Percentiles rank a stretch among this genome's conserved stretches.
Conservation (phyloP, 2,888 invertebrate species). For the Myathropa florea region DNA sequence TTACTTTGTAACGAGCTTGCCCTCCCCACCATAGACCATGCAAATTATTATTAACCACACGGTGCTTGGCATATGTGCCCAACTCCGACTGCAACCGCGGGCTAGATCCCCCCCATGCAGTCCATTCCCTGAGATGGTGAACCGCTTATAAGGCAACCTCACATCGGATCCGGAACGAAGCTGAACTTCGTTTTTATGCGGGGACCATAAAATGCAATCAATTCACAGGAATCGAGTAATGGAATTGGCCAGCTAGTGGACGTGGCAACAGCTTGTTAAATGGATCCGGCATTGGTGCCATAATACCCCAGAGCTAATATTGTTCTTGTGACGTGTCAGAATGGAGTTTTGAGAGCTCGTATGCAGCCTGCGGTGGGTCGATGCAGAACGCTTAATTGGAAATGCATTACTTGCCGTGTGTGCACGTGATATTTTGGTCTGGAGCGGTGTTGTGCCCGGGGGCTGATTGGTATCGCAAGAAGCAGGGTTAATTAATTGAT, state of each 20-base stretch:
- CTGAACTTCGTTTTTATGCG: constrained; percentile 23
- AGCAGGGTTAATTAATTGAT: constrained; percentile 12
- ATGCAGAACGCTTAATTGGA: constrained; percentile 13
- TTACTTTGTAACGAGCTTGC: neutral
- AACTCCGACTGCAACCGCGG: neutral
- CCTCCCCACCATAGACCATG: constrained; percentile 26
- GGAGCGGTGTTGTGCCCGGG: neutral
- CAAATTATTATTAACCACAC: constrained; percentile 49
- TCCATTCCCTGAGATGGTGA: neutral
- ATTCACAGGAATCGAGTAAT: constrained; percentile 38
- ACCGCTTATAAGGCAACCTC: neutral
- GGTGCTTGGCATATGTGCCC: constrained; percentile 6
- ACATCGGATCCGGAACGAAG: neutral
- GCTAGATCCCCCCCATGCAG: too few relatives aligned
- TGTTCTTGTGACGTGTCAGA: constrained; percentile 23
- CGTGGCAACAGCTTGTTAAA: constrained; percentile 48
- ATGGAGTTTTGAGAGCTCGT: neutral
- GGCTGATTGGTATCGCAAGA: neutral
- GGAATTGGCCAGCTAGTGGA: constrained; percentile 8
- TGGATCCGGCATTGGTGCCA: constrained; percentile 1
- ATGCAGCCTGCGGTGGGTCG: neutral
- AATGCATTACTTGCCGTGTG: constrained; percentile 15
- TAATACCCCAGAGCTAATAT: neutral
- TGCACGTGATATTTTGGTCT: neutral
- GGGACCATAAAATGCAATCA: constrained; percentile 34